Evolutionary conservation across 2,113 vertebrate species (phyloP).

Genomic region (Anarrhichthys ocellatus): DNA sequence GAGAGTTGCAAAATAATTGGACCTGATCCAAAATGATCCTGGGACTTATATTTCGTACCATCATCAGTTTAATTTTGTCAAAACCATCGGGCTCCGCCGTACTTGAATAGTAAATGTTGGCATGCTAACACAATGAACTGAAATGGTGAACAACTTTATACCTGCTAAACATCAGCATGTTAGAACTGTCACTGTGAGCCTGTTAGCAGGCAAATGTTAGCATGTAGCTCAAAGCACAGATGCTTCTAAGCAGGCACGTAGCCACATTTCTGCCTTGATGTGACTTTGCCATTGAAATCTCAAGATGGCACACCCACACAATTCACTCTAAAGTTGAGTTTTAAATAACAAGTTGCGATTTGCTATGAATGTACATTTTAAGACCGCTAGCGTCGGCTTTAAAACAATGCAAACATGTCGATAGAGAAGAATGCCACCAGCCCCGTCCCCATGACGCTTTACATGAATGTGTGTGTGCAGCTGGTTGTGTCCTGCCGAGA

Average conservation of each 20-base stretch:
- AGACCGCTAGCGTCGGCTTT: no score
- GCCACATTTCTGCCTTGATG: no score
- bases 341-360: no score
- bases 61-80: not conserved
- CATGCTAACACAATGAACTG: not conserved
- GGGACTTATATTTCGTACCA: not conserved
- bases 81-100: not conserved
- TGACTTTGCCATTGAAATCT: no score
- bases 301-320: no score
- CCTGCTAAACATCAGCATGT: not conserved
- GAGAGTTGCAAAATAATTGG: constrained; percentile 24
- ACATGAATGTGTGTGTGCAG: no score
- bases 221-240: not conserved
- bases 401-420: no score
- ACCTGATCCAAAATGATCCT: constrained; percentile 17
- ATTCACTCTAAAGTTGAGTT: no score
- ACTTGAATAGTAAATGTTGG: not conserved
- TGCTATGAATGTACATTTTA: no score
- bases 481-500: no score
- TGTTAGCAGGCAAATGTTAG: not conserved
- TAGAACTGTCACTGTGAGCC: not conserved
- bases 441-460: no score
- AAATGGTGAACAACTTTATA: not conserved
- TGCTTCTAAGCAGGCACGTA: not conserved
- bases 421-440: no score